phyloP scores from a whole-genome alignment of 2,113 vertebrate genomes.

The Phaethon lepturus region DNA sequence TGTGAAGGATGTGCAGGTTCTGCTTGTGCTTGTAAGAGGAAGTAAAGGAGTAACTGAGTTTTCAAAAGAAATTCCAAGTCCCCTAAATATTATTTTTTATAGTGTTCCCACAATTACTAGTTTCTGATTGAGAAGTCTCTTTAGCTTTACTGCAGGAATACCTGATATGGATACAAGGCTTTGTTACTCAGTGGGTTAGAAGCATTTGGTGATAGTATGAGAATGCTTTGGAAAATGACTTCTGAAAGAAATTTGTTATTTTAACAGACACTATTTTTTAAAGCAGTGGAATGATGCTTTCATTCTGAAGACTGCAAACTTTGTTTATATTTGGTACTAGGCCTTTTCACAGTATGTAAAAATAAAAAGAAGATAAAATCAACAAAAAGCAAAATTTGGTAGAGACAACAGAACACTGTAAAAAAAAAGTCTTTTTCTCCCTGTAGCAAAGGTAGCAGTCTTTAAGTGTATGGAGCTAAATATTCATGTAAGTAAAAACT shows the following conservation, averaged over 20 bases:
- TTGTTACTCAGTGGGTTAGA: background rate
- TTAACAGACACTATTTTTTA: background rate
- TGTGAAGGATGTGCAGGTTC: background rate
- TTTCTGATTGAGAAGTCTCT: background rate
- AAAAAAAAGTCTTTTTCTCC: background rate
- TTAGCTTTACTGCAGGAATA: background rate
- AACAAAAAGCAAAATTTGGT: constrained; percentile 30
- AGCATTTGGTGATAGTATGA: background rate
- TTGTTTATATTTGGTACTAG: background rate
- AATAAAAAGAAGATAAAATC: constrained; percentile 3
- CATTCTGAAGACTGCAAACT: background rate
- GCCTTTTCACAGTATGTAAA: background rate
- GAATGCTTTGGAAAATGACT: background rate
- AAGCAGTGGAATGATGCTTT: background rate
- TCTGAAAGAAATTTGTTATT: background rate
- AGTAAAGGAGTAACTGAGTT: background rate
- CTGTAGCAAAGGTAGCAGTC: background rate
- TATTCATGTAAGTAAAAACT: constrained; percentile 29
- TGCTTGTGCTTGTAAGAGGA: background rate
- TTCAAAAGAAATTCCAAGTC: background rate
- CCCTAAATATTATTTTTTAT: background rate
- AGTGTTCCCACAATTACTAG: background rate
- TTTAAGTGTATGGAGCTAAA: background rate
- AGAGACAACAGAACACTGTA: background rate
- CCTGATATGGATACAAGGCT: background rate